A percentile compares a stretch with the other conserved stretches of the same genome.
Evolutionary conservation across 2,797 vertebrate genomes (phyloP).

Genomic region (Crax fasciolata): DNA sequence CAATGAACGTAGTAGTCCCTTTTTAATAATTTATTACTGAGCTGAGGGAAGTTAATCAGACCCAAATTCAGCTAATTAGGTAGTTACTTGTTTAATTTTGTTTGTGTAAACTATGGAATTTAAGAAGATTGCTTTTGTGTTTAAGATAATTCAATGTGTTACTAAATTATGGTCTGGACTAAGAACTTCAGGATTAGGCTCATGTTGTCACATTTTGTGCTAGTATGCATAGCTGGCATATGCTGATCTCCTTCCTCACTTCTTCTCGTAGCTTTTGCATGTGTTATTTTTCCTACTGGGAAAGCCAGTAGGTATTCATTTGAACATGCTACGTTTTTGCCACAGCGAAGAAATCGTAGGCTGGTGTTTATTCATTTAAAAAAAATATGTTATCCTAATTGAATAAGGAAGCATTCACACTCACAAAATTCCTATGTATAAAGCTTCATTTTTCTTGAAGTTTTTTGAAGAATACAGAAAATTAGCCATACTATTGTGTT

Average conservation of each 20-base stretch:
- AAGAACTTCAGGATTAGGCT: not conserved
- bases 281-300: not conserved
- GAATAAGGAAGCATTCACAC: not conserved
- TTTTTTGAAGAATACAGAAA: slow-evolving; percentile 16
- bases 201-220: not conserved
- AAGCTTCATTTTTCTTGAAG: not conserved
- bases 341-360: not conserved
- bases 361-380: slow-evolving; percentile 6
- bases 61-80: not conserved
- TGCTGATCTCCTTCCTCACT: not conserved
- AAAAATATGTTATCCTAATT: slow-evolving; percentile 23
- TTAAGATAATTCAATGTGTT: not conserved
- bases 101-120: not conserved
- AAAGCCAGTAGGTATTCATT: not conserved
- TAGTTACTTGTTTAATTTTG: not conserved
- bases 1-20: not conserved
- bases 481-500: not conserved
- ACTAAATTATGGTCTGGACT: not conserved
- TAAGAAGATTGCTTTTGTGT: not conserved
- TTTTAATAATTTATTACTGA: not conserved
- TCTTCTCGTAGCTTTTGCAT: slow-evolving; percentile 3
- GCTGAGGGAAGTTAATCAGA: not conserved
- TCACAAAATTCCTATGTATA: not conserved
- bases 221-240: not conserved
- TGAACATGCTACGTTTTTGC: not conserved